Conservation (phyloP, 2,797 vertebrate species). For the Halcyon badia region DNA sequence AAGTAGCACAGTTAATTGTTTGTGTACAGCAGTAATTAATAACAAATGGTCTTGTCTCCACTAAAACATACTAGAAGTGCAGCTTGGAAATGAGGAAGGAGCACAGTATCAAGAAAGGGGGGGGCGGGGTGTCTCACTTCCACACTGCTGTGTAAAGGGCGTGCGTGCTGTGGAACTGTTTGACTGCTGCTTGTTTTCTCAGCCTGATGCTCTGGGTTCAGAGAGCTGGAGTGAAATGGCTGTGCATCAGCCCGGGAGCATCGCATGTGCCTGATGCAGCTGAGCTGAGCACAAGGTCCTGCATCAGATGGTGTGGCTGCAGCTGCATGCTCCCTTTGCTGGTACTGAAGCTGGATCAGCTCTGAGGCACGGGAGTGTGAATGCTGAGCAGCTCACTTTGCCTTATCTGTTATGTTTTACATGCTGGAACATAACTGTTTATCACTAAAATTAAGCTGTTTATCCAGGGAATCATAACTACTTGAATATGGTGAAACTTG, state of each 20-base stretch:
- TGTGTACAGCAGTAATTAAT: neutral
- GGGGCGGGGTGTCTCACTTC: neutral
- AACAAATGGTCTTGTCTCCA: neutral
- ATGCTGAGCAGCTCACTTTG: neutral
- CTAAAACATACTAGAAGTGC: neutral
- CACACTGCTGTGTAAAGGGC: neutral
- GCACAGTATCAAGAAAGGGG: neutral
- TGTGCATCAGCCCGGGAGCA: neutral
- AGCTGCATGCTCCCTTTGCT: neutral
- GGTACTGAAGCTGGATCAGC: neutral
- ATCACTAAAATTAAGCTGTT: neutral
- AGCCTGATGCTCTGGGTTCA: neutral
- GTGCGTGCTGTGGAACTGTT: neutral
- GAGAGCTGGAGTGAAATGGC: neutral
- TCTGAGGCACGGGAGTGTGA: neutral
- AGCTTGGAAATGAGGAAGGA: neutral
- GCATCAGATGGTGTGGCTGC: neutral
- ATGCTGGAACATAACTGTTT: neutral
- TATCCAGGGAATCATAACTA: neutral
- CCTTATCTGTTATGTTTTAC: neutral
- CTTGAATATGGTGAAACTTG: neutral
- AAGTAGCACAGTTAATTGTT: neutral
- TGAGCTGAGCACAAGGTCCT: accelerated
- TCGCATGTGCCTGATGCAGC: neutral
- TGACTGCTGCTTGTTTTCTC: neutral